phyloP scores from a whole-genome alignment of 2,113 vertebrate species.

The Cnemophilus loriae region DNA sequence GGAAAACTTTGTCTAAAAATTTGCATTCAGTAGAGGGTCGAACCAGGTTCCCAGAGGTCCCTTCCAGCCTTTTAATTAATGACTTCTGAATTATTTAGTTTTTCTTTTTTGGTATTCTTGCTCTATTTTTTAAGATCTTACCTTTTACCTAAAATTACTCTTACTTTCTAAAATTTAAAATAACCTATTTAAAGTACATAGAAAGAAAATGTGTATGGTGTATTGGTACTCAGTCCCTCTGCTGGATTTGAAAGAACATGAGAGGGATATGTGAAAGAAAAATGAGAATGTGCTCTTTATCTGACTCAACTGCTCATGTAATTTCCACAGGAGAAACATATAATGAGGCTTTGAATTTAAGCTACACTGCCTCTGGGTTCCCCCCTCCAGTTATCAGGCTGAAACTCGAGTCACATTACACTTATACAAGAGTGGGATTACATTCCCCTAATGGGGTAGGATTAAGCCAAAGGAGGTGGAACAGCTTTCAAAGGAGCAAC shows the following conservation, averaged over 20 bases:
- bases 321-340: slow-evolving; percentile 37
- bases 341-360: slow-evolving; percentile 56
- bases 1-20: not conserved
- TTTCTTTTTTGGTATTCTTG: not conserved
- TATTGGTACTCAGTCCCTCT: not conserved
- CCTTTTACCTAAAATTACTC: not conserved
- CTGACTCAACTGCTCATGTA: slow-evolving; percentile 49
- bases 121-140: not conserved
- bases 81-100: not conserved
- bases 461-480: slow-evolving; percentile 57
- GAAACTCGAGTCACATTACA: slow-evolving; percentile 48
- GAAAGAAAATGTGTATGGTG: not conserved
- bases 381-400: slow-evolving; percentile 10
- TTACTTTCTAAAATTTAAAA: not conserved
- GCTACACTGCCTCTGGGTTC: not conserved
- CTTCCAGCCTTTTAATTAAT: not conserved
- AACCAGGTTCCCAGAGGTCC: not conserved
- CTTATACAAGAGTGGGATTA: slow-evolving; percentile 55
- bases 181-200: not conserved
- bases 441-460: slow-evolving; percentile 33
- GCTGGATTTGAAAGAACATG: not conserved
- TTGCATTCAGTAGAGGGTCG: not conserved
- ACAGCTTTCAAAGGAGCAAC: slow-evolving; percentile 56
- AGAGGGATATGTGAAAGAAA: not conserved
- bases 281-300: slow-evolving; percentile 44